Evolutionary conservation across 2,888 invertebrate genomes (phyloP).

Genomic region (Chromoteleia sp.): DNA sequence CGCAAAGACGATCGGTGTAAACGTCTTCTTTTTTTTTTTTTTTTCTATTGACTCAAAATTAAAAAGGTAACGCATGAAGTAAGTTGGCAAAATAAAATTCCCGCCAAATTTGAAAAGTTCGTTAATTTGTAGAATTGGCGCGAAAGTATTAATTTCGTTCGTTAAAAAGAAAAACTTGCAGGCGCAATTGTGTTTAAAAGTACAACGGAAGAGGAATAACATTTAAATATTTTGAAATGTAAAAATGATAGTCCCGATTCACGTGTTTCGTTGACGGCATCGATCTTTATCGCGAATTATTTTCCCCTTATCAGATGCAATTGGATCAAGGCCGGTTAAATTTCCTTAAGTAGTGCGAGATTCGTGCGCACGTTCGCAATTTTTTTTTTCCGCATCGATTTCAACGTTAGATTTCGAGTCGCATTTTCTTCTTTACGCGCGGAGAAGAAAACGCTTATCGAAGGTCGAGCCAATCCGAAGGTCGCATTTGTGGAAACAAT

Average conservation of each 20-base stretch:
- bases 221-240: slow-evolving; percentile 20
- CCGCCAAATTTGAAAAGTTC: no score
- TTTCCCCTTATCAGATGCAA: slow-evolving; percentile 61
- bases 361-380: slow-evolving; percentile 31
- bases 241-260: slow-evolving; percentile 37
- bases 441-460: slow-evolving; percentile 35
- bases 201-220: background rate
- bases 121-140: no score
- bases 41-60: no score
- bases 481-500: slow-evolving; percentile 41
- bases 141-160: no score
- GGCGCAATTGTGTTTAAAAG: no score
- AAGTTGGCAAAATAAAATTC: no score
- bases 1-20: no score
- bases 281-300: slow-evolving; percentile 61
- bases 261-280: slow-evolving; percentile 33
- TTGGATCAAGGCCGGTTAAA: slow-evolving; percentile 62
- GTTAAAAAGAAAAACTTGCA: no score
- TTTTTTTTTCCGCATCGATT: slow-evolving; percentile 22
- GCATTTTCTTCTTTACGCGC: slow-evolving; percentile 5
- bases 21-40: no score
- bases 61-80: no score
- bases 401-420: slow-evolving; percentile 18
- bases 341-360: slow-evolving; percentile 41
- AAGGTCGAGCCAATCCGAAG: slow-evolving; percentile 36